Evolutionary conservation across 2,797 vertebrate species (phyloP).

Genomic region (Alca torda): DNA sequence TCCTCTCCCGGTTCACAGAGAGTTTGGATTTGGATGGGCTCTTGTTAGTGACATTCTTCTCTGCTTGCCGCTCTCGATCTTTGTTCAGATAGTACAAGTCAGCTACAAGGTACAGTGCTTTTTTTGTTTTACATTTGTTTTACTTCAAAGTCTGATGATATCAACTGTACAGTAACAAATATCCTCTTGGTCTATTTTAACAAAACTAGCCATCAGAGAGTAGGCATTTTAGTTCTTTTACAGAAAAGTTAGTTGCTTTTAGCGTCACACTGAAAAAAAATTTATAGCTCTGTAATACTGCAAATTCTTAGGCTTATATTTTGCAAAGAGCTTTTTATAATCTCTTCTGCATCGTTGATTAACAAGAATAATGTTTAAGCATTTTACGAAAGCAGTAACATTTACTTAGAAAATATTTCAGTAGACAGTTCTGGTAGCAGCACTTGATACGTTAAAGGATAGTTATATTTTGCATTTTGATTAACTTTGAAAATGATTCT

Average conservation of each 20-base stretch:
- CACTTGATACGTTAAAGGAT: neutral
- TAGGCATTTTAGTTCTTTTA: neutral
- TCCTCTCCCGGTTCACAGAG: conserved; percentile 82
- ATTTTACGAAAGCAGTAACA: neutral
- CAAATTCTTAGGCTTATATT: neutral
- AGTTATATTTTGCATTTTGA: neutral
- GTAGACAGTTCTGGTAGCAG: neutral
- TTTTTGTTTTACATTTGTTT: neutral
- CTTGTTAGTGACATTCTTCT: conserved; percentile 89
- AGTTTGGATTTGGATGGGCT: conserved; percentile 87
- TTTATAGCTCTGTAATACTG: neutral
- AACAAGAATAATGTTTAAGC: neutral
- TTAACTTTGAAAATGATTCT: conserved; percentile 6
- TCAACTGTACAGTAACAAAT: neutral
- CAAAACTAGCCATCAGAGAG: neutral
- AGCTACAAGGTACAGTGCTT: conserved; percentile 87
- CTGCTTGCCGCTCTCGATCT: conserved; percentile 91
- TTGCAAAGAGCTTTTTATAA: neutral
- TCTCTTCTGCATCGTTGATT: neutral
- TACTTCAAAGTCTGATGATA: neutral
- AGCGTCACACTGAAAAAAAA: neutral
- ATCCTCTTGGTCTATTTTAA: neutral
- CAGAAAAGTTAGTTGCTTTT: neutral
- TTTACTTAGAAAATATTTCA: neutral
- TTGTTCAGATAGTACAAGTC: conserved; percentile 90